Evolutionary conservation across 2,888 invertebrate species (phyloP).

Genomic region (Endomychus coccineus): DNA sequence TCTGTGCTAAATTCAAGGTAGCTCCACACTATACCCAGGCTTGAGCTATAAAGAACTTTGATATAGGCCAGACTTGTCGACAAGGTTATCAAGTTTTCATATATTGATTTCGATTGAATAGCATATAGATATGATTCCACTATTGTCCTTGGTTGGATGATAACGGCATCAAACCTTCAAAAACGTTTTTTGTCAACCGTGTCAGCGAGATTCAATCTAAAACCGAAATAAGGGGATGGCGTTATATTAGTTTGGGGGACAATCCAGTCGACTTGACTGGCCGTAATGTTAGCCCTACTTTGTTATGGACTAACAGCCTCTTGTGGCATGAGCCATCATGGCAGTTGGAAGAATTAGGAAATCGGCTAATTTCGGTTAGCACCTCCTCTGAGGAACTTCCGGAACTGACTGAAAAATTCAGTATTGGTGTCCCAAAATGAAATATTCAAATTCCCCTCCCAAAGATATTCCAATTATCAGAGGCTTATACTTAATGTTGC

Average conservation of each 20-base stretch:
- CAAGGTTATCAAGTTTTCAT: slow-evolving; percentile 4
- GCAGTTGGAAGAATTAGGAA: too few relatives aligned
- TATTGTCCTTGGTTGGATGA: slow-evolving; percentile 13
- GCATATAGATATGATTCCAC: slow-evolving; percentile 17
- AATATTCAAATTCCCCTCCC: too few relatives aligned
- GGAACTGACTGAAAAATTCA: too few relatives aligned
- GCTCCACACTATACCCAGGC: slow-evolving; percentile 18
- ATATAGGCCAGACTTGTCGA: slow-evolving; percentile 12
- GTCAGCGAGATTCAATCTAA: slow-evolving; percentile 11
- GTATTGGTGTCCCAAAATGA: too few relatives aligned
- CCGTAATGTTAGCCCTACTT: slow-evolving; percentile 5
- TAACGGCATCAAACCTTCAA: slow-evolving; percentile 7
- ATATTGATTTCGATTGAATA: not conserved
- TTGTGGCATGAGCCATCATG: slow-evolving; percentile 13
- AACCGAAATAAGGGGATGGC: slow-evolving; percentile 9
- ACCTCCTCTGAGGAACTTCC: too few relatives aligned
- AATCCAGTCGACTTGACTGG: slow-evolving; percentile 12
- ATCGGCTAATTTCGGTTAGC: too few relatives aligned
- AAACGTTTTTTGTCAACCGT: slow-evolving; percentile 14
- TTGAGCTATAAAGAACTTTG: slow-evolving; percentile 23
- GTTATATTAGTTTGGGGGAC: slow-evolving; percentile 11
- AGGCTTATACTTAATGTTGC: too few relatives aligned
- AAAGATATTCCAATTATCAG: too few relatives aligned
- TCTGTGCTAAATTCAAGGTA: slow-evolving; percentile 23
- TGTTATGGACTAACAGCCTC: slow-evolving; percentile 2